Conservation (phyloP, 2,113 vertebrate species). For the Pardalotus punctatus region DNA sequence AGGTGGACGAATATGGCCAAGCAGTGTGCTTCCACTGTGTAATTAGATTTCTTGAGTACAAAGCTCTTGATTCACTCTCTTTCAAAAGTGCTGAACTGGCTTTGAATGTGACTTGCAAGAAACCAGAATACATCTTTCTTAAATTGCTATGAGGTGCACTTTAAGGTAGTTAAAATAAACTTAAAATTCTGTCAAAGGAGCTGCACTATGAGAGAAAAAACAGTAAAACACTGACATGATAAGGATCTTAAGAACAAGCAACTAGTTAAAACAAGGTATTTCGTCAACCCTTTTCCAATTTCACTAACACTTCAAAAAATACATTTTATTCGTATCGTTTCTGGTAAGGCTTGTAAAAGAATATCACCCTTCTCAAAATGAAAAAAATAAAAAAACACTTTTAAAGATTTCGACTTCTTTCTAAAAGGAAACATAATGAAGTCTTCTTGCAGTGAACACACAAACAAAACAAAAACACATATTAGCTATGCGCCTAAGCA, state of each 20-base stretch:
- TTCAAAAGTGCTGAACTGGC: neutral
- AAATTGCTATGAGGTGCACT: neutral
- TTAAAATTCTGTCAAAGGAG: neutral
- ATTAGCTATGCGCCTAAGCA: neutral
- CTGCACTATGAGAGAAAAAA: neutral
- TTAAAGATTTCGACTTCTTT: neutral
- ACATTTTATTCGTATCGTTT: fast-evolving
- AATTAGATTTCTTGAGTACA: neutral
- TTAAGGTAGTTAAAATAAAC: neutral
- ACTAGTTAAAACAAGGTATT: neutral
- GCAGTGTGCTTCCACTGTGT: neutral
- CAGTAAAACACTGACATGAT: neutral
- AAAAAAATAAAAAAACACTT: neutral
- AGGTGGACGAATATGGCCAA: neutral
- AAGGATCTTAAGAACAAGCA: neutral
- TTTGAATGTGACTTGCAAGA: neutral
- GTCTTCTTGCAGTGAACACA: neutral
- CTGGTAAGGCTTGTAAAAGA: neutral
- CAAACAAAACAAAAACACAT: neutral
- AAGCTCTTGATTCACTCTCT: neutral
- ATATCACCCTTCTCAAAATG: neutral
- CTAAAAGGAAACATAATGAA: neutral
- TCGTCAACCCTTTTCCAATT: neutral
- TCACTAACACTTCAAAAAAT: neutral
- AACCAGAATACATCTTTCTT: neutral